These are phyloP conservation scores for Falco berigora DNA, from an alignment of 2,797 vertebrate genomes.

Conservation along the genomic window DNA sequence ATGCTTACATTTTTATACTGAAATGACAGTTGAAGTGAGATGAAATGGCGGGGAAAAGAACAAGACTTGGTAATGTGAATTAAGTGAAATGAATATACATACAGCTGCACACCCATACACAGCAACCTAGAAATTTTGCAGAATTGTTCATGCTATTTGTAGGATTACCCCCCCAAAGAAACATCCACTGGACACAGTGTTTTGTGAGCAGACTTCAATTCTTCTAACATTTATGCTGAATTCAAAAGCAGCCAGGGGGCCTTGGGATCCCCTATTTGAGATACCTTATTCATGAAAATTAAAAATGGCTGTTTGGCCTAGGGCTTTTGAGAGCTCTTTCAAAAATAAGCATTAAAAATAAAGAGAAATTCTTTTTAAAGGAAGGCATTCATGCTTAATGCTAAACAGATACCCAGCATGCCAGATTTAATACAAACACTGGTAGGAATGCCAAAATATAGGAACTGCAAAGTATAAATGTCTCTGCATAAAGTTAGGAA, in stretches of 20 bases:
- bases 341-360: not conserved
- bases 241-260: not conserved
- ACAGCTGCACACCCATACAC: not conserved
- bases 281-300: conserved; percentile 1
- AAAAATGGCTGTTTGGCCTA: not conserved
- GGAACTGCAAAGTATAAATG: not conserved
- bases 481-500: not conserved
- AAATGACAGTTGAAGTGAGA: not conserved
- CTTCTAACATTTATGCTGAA: not conserved
- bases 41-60: not conserved
- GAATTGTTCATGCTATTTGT: not conserved
- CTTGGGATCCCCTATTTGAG: not conserved
- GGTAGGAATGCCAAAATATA: not conserved
- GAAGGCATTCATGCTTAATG: not conserved
- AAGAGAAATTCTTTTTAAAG: conserved; percentile 20
- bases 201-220: not conserved
- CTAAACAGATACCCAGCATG: not conserved
- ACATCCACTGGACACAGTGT: not conserved
- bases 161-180: not conserved
- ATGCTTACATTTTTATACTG: not conserved
- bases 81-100: not conserved
- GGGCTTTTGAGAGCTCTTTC: not conserved
- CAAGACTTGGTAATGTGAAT: not conserved
- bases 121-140: not conserved
- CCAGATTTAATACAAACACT: not conserved